Conservation (phyloP, 2,113 vertebrate species). For the Glaucidium brasilianum region DNA sequence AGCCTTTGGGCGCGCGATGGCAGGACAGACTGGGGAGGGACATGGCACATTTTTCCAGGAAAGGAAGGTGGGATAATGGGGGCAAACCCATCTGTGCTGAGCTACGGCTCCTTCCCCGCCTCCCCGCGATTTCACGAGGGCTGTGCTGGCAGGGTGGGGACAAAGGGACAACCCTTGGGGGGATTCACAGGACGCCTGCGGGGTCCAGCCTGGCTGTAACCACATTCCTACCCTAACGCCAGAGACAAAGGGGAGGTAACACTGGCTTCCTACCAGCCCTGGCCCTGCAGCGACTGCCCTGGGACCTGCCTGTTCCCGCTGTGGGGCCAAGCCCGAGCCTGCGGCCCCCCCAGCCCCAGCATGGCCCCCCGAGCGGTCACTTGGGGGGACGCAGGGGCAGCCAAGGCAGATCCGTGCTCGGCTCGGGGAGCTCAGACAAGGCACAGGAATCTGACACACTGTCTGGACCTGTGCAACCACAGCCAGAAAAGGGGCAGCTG, state of each 20-base stretch:
- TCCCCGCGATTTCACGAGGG: too few relatives aligned
- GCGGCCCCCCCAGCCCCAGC: not conserved
- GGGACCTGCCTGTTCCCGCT: not conserved
- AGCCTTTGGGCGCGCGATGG: not conserved
- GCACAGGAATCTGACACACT: not conserved
- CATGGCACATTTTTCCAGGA: not conserved
- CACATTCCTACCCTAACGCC: not conserved
- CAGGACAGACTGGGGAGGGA: not conserved
- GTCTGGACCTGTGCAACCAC: not conserved
- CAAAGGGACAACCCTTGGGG: not conserved
- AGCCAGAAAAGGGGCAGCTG: not conserved
- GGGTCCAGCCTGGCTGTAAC: not conserved
- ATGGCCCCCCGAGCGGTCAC: not conserved
- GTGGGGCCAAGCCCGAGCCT: not conserved
- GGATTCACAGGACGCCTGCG: not conserved
- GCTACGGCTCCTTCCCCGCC: not conserved
- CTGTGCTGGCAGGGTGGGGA: not conserved
- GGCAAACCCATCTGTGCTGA: not conserved
- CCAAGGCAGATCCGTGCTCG: fast-evolving
- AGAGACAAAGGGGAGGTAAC: not conserved
- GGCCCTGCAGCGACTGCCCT: too few relatives aligned
- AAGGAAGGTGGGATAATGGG: not conserved
- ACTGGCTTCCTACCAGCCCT: too few relatives aligned
- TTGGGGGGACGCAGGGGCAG: not conserved
- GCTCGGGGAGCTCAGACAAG: not conserved